Evolutionary conservation across 1,140 invertebrate species (phyloP).

Genomic region (Drosophila tristis): DNA sequence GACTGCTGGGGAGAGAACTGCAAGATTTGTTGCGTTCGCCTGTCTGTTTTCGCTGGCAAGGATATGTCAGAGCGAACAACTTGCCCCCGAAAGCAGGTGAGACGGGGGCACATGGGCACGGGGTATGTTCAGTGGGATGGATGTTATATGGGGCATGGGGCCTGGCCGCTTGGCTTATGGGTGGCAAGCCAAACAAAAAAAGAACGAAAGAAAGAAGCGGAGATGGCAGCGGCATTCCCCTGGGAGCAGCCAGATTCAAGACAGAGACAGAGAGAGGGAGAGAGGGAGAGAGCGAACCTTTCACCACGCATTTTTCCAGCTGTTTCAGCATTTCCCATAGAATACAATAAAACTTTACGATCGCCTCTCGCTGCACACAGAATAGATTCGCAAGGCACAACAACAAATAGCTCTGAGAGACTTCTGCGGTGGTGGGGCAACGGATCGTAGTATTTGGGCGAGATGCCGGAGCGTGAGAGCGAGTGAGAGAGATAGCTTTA

Average conservation of each 20-base stretch:
- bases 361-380: too few relatives aligned
- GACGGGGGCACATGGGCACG: not conserved
- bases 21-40: conserved; percentile 54
- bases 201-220: not conserved
- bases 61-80: conserved; percentile 45
- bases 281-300: conserved; percentile 26
- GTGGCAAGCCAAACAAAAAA: too few relatives aligned
- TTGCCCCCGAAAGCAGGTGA: conserved; percentile 11
- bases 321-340: not conserved
- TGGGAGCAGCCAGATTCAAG: too few relatives aligned
- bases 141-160: too few relatives aligned
- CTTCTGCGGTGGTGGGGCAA: conserved; percentile 13
- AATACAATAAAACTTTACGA: not conserved
- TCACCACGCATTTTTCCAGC: conserved; percentile 35
- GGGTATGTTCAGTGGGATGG: not conserved
- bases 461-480: not conserved
- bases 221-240: too few relatives aligned
- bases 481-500: conserved; percentile 26
- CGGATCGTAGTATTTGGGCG: conserved; percentile 10
- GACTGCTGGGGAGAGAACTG: conserved; percentile 4
- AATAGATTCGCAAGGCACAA: not conserved
- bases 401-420: conserved; percentile 20
- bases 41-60: conserved; percentile 35
- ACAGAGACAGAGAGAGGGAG: not conserved
- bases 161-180: too few relatives aligned